These are phyloP conservation scores for Notothenia rossii DNA, from an alignment of 2,113 vertebrate genomes.

Conservation along the genomic window DNA sequence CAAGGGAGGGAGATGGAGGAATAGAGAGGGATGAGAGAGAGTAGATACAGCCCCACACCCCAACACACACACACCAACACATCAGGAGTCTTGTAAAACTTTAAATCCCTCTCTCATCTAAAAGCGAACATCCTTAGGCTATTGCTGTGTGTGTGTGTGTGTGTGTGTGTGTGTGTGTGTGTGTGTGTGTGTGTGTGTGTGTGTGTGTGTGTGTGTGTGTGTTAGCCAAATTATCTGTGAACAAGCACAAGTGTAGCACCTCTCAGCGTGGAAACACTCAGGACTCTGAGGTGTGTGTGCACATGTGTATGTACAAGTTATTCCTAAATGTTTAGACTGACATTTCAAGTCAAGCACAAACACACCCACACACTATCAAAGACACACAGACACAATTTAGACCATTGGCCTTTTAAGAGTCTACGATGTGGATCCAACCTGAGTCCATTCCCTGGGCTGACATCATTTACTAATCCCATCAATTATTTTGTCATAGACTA, in stretches of 20 bases:
- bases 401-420: slow-evolving; percentile 24
- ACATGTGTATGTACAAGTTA: background rate
- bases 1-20: slow-evolving; percentile 35
- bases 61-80: slow-evolving; percentile 22
- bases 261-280: too few species aligned
- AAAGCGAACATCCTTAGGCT: slow-evolving; percentile 63
- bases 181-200: background rate
- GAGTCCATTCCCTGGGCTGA: slow-evolving; percentile 33
- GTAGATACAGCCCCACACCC: background rate
- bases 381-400: slow-evolving; percentile 18
- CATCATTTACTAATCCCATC: slow-evolving; percentile 49
- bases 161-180: background rate
- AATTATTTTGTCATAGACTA: slow-evolving; percentile 24
- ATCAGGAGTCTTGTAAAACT: slow-evolving; percentile 19
- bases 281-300: background rate
- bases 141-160: slow-evolving; percentile 4
- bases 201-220: background rate
- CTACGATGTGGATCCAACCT: slow-evolving; percentile 25
- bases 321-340: slow-evolving; percentile 1
- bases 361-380: slow-evolving; percentile 22
- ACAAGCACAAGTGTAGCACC: too few species aligned
- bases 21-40: slow-evolving; percentile 30
- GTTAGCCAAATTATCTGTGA: background rate
- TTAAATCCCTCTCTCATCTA: slow-evolving; percentile 54
- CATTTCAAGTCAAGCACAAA: background rate